Evolutionary conservation across 2,888 invertebrate species (phyloP).

Genomic region (Cephus sareptanus): DNA sequence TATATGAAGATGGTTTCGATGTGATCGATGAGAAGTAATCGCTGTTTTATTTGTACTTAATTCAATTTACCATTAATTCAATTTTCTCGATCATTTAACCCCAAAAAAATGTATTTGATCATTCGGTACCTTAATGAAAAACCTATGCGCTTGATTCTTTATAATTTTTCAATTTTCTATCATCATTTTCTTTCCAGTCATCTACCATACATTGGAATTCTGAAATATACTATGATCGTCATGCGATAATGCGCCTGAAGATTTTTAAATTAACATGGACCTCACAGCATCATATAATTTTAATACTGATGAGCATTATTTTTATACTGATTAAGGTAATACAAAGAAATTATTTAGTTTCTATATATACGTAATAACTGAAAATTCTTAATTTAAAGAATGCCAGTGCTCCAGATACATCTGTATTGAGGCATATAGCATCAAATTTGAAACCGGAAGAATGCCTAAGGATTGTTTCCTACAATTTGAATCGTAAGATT

Average conservation of each 20-base stretch:
- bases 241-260: background rate
- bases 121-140: background rate
- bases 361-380: background rate
- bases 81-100: background rate
- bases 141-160: background rate
- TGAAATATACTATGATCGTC: background rate
- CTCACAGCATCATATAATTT: background rate
- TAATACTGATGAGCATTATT: background rate
- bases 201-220: background rate
- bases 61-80: background rate
- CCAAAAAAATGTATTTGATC: background rate
- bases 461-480: slow-evolving; percentile 26
- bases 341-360: background rate
- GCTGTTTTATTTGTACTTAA: background rate
- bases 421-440: slow-evolving; percentile 24
- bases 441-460: slow-evolving; percentile 31
- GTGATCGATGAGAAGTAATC: background rate
- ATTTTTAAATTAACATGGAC: background rate
- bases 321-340: background rate
- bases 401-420: background rate
- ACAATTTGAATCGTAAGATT: slow-evolving; percentile 26
- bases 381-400: background rate
- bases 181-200: background rate
- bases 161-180: background rate
- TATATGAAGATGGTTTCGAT: background rate